Base-by-base conservation (phyloP, 23 tunicate genomes). In the Oikopleura albicans region DNA sequence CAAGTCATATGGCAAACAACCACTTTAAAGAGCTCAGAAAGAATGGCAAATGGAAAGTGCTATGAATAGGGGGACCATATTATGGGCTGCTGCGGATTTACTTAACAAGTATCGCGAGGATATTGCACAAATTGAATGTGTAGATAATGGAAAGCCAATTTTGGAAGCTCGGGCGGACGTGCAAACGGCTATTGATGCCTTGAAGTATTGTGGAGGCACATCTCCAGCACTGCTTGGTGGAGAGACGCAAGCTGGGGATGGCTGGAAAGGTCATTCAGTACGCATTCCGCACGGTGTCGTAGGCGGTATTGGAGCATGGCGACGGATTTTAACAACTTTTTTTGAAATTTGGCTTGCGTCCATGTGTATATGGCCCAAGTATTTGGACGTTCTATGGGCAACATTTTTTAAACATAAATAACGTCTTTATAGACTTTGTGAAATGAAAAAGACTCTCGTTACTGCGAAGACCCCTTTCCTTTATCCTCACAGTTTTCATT, bases 221-320 rank as follows among this genome's bases (percentile, higher is more conserved):
- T 94, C 99, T 40, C 66, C 96, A 40, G 87, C 96, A 0, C 34
- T 95, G 4, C 89, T 71, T 16, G 79, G 89, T 49, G 99, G 99
- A 85, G 39, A 87, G 85, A 41, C 66, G 56, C 66, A 35, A 39
- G 39, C 31, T 75, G 40, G 86, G 12, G 49, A 39, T 39, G 96
- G 92, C 16, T 88, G 90, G 40, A 91, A 91, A 79, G 98, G 97
- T 36, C 89, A 90, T 89, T 85, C 99, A 39, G 40, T 87, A n/a
- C 57, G 96, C 8, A 94, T 91, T 63, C 99, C 99, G 39, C 84
- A 88, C 1, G 99, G 99, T 40, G 96, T 95, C 39, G 86, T 90
- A 36, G 99, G 66, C 8, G 99, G 87, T 0, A 95, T 95, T 0
- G 99, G 99, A 31, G 99, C 99, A 0, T 95, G 99, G 99, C 88